These are phyloP conservation scores for Lycaena phlaeas DNA, from an alignment of 2,888 invertebrate genomes.

Conservation along the genomic window DNA sequence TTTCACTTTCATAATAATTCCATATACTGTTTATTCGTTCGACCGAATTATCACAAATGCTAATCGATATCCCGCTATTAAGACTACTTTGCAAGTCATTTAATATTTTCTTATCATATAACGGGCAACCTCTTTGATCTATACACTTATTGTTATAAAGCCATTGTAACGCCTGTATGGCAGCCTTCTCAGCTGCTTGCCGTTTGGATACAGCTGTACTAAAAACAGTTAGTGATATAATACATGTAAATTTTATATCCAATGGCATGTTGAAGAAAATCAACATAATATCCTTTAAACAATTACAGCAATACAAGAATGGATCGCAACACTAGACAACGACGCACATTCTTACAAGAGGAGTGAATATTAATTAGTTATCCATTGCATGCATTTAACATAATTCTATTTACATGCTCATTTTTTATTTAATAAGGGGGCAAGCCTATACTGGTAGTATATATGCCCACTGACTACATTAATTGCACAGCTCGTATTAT, in stretches of 20 bases:
- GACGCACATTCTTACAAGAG: too few relatives aligned
- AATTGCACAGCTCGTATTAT: too few relatives aligned
- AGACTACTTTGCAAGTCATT: conserved; percentile 36
- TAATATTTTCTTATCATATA: conserved; percentile 52
- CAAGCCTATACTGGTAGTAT: too few relatives aligned
- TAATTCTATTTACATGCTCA: too few relatives aligned
- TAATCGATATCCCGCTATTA: conserved; percentile 36
- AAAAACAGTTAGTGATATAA: conserved; percentile 12
- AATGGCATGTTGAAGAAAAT: not conserved
- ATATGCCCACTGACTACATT: too few relatives aligned
- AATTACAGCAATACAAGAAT: too few relatives aligned
- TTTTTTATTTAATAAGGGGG: too few relatives aligned
- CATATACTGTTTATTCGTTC: conserved; percentile 52
- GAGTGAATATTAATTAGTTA: too few relatives aligned
- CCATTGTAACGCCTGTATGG: conserved; percentile 68
- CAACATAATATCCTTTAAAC: not conserved
- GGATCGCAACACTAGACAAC: too few relatives aligned
- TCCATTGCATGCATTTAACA: too few relatives aligned
- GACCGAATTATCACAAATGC: conserved; percentile 40
- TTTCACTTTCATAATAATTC: conserved; percentile 49
- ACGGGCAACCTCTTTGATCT: conserved; percentile 54
- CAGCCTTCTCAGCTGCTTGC: conserved; percentile 67
- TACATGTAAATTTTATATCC: not conserved
- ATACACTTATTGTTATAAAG: conserved; percentile 60
- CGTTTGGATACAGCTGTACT: conserved; percentile 66